These are phyloP conservation scores for Microplitis deprimator DNA, from an alignment of 2,888 invertebrate species.

Conservation along the genomic window DNA sequence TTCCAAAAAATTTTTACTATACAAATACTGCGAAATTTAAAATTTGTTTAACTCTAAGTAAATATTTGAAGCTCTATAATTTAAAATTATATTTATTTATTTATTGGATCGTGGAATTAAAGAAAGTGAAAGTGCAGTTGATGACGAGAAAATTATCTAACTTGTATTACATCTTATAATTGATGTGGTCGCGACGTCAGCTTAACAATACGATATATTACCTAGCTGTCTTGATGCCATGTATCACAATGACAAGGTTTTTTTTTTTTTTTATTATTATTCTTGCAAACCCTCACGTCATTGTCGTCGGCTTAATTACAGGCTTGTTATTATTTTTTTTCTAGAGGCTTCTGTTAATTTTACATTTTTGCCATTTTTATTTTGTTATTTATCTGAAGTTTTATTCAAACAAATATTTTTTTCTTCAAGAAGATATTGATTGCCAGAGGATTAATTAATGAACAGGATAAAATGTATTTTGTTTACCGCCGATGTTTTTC, in stretches of 20 bases:
- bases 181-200: not conserved
- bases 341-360: not conserved
- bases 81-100: not conserved
- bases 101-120: not conserved
- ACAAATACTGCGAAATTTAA: too few relatives aligned
- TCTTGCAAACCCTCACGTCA: not conserved
- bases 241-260: constrained; percentile 1
- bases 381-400: not conserved
- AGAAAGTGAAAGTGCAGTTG: not conserved
- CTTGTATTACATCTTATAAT: not conserved
- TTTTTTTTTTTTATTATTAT: not conserved
- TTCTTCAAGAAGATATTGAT: not conserved
- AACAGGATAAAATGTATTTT: not conserved
- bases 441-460: not conserved
- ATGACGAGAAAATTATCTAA: constrained; percentile 1
- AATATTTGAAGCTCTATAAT: too few relatives aligned
- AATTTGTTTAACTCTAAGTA: too few relatives aligned
- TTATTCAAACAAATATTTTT: not conserved
- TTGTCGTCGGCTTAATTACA: constrained; percentile 1
- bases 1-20: too few relatives aligned
- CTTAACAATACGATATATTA: not conserved
- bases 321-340: not conserved
- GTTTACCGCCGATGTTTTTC: not conserved
- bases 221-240: constrained; percentile 1
- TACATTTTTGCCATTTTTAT: not conserved